Conservation (phyloP, 2,888 invertebrate genomes). For the Caenorhabditis plicata region DNA sequence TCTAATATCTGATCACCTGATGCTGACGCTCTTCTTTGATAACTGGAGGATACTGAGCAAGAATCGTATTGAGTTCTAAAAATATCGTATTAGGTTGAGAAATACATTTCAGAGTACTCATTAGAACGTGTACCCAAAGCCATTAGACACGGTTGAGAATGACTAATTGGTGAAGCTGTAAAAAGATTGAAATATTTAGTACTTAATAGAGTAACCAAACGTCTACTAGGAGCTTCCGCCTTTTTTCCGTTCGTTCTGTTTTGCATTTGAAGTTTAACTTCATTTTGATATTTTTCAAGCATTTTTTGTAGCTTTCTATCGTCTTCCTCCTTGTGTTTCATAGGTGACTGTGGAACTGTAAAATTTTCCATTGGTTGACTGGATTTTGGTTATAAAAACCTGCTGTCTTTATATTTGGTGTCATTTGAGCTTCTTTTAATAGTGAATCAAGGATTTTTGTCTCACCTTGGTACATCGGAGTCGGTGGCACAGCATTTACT, state of each 20-base stretch:
- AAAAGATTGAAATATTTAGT: not conserved
- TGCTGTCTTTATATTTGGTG: conserved; percentile 26
- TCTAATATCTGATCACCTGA: conserved; percentile 36
- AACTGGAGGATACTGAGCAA: conserved; percentile 21
- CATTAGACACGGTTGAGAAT: conserved; percentile 61
- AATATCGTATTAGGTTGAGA: not conserved
- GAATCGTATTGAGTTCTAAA: conserved; percentile 13
- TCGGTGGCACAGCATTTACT: conserved; percentile 38
- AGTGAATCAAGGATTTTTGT: conserved; percentile 34
- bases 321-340: conserved; percentile 32
- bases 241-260: not conserved
- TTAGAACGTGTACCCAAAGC: conserved; percentile 37
- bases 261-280: conserved; percentile 36
- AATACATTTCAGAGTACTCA: conserved; percentile 10
- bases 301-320: conserved; percentile 55
- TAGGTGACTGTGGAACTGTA: not conserved
- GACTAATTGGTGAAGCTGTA: conserved; percentile 53
- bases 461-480: conserved; percentile 33
- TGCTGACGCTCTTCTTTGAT: conserved; percentile 38
- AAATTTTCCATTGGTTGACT: not conserved
- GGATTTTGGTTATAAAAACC: conserved; percentile 24
- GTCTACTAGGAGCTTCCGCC: not conserved
- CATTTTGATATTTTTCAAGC: conserved; percentile 60
- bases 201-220: not conserved
- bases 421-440: conserved; percentile 33